phyloP scores from a whole-genome alignment of 2,888 invertebrate genomes.

The Andricus curvator region DNA sequence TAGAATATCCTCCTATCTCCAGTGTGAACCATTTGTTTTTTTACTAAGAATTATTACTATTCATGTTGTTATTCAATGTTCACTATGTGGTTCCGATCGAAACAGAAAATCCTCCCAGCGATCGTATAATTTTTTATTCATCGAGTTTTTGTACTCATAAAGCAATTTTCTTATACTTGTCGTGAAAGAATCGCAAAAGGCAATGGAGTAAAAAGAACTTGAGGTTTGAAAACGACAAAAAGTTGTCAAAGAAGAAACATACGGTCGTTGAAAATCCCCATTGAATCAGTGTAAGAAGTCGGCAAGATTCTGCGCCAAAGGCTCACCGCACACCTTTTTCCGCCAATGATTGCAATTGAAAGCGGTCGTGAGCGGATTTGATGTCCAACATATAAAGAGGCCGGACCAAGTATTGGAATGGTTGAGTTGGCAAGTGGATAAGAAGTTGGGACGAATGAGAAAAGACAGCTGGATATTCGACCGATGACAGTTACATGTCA shows the following conservation, averaged over 20 bases:
- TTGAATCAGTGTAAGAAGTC: slow-evolving; percentile 36
- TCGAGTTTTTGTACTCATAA: slow-evolving; percentile 20
- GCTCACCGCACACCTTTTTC: slow-evolving; percentile 70
- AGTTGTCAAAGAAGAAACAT: slow-evolving; percentile 32
- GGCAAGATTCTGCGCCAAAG: slow-evolving; percentile 54
- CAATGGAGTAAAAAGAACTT: slow-evolving; percentile 31
- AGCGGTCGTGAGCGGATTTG: slow-evolving; percentile 67
- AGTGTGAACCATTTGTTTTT: background rate
- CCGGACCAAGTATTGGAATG: slow-evolving; percentile 21
- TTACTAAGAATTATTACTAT: slow-evolving; percentile 3
- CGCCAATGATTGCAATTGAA: slow-evolving; percentile 71
- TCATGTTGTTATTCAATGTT: background rate
- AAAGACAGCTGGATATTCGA: slow-evolving; percentile 54
- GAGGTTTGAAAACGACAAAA: slow-evolving; percentile 26
- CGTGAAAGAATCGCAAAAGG: slow-evolving; percentile 34
- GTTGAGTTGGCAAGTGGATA: slow-evolving; percentile 45
- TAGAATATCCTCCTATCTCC: background rate
- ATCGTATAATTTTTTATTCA: slow-evolving; percentile 26
- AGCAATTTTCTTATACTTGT: slow-evolving; percentile 37
- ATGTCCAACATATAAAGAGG: slow-evolving; percentile 45
- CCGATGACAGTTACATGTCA: slow-evolving; percentile 77
- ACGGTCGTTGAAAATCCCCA: slow-evolving; percentile 15
- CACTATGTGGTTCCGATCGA: background rate
- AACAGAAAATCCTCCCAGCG: background rate
- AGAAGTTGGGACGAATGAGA: slow-evolving; percentile 57